These are phyloP conservation scores for Nomada flava DNA, from an alignment of 2,888 invertebrate species.

Conservation along the genomic window DNA sequence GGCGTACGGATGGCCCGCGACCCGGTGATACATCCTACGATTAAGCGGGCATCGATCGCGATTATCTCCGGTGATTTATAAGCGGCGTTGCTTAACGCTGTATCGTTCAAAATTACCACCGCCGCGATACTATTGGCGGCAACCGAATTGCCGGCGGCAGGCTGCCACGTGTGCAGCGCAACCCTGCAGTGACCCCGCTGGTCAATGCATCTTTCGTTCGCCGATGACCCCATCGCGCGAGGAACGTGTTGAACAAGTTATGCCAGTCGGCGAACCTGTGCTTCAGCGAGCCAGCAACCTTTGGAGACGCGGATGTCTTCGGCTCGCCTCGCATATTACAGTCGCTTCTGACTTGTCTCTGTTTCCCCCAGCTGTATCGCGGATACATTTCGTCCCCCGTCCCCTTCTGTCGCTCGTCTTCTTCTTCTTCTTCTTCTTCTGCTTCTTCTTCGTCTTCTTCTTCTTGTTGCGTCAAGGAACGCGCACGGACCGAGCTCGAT, in stretches of 20 bases:
- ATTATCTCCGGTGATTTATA: conserved; percentile 79
- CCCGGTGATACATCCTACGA: conserved; percentile 74
- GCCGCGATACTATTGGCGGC: conserved; percentile 69
- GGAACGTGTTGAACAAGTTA: conserved; percentile 81
- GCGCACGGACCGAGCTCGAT: conserved; percentile 50
- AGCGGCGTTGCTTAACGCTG: conserved; percentile 14
- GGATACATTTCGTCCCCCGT: conserved; percentile 4
- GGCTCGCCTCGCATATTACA: conserved; percentile 40
- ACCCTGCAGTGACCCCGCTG: conserved; percentile 75
- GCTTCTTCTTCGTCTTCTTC: not conserved
- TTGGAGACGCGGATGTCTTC: conserved; percentile 49
- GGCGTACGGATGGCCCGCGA: conserved; percentile 44
- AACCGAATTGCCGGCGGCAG: conserved; percentile 76
- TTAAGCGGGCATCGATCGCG: conserved; percentile 77
- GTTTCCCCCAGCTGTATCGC: not conserved
- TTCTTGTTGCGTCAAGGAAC: conserved; percentile 22
- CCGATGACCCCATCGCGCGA: conserved; percentile 78
- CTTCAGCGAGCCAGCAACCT: conserved; percentile 49
- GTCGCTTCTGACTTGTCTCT: not conserved
- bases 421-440: conserved; percentile 6
- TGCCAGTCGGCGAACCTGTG: conserved; percentile 66
- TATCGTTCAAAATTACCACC: conserved; percentile 46
- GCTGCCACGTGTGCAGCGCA: conserved; percentile 75
- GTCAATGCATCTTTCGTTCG: conserved; percentile 74
- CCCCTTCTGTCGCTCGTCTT: not conserved